Evolutionary conservation across 2,113 vertebrate species (phyloP).

Genomic region (Lophochroa leadbeateri): DNA sequence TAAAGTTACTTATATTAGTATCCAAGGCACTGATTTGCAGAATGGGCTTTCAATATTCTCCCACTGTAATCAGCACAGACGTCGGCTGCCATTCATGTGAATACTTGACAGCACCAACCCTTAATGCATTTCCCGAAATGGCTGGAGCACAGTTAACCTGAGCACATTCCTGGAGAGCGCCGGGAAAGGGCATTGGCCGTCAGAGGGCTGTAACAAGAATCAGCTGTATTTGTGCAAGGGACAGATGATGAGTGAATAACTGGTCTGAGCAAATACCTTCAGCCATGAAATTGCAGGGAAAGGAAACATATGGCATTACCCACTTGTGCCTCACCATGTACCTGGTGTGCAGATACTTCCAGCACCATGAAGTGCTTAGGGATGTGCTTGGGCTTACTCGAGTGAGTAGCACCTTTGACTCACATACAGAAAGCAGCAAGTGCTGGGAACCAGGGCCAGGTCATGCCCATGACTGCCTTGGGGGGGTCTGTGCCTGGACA

Average conservation of each 20-base stretch:
- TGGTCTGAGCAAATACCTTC: constrained; percentile 16
- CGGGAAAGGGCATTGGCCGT: neutral
- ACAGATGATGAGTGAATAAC: neutral
- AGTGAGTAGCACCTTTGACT: neutral
- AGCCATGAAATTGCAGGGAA: neutral
- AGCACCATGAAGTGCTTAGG: neutral
- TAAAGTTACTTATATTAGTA: constrained; percentile 51
- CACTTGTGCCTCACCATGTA: neutral
- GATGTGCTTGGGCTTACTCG: accelerated
- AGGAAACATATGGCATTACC: constrained; percentile 1
- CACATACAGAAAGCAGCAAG: accelerated
- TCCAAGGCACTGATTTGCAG: constrained; percentile 29
- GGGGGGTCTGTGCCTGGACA: accelerated
- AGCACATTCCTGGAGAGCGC: neutral
- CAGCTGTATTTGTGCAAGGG: neutral
- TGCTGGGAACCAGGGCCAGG: neutral
- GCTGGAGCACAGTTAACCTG: neutral
- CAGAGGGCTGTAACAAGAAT: neutral
- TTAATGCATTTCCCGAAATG: neutral
- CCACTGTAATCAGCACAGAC: neutral
- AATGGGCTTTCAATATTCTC: constrained; percentile 8
- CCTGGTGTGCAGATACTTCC: neutral
- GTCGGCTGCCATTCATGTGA: neutral
- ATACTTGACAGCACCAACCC: neutral
- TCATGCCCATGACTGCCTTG: neutral